Conservation (phyloP, 2,888 invertebrate species). For the Ellobium chinense region DNA sequence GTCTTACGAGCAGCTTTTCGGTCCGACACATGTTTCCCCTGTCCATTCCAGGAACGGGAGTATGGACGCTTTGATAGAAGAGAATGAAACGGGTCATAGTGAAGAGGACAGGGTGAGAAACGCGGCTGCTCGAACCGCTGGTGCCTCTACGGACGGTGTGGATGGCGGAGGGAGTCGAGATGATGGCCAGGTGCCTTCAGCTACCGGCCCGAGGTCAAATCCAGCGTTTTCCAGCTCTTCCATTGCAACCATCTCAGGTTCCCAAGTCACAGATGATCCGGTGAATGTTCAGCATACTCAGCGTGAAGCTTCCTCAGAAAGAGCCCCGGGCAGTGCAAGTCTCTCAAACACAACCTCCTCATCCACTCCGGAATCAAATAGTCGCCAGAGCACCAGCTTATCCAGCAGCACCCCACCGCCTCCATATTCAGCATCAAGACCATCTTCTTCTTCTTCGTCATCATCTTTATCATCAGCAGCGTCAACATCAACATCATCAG, state of each 20-base stretch:
- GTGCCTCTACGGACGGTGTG: background rate
- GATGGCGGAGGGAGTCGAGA: background rate
- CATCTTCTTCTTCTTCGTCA: background rate
- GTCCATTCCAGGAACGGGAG: slow-evolving; percentile 35
- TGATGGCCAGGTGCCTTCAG: background rate
- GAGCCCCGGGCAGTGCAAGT: background rate
- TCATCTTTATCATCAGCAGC: background rate
- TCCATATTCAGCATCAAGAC: background rate
- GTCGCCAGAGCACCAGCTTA: background rate
- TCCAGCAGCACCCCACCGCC: background rate
- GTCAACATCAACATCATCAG: background rate
- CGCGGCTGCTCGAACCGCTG: background rate
- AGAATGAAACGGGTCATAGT: background rate
- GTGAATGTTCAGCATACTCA: background rate
- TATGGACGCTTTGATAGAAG: slow-evolving; percentile 21
- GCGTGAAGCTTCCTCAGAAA: background rate
- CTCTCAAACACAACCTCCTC: background rate
- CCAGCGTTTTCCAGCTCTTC: background rate
- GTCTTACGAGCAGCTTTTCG: slow-evolving; percentile 54
- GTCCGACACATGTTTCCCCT: slow-evolving; percentile 9
- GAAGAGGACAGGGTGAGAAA: background rate
- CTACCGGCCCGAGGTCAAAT: background rate
- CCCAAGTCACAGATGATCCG: slow-evolving; percentile 16
- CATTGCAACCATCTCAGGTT: slow-evolving; percentile 41
- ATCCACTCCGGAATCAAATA: background rate